Conservation (phyloP, 2,888 invertebrate species). For the Ormyrus rosae region DNA sequence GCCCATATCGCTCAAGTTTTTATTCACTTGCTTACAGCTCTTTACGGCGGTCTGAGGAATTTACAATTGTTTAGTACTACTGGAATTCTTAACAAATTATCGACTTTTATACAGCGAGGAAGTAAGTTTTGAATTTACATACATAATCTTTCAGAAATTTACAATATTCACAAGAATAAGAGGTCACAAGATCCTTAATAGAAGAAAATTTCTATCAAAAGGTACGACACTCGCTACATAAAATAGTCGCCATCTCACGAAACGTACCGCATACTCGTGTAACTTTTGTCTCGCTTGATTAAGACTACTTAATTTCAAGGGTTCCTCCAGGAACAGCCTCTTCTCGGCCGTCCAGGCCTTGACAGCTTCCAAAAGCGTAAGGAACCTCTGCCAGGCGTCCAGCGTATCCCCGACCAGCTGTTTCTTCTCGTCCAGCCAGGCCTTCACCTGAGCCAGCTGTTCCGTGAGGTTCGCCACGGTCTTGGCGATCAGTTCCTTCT, state of each 20-base stretch:
- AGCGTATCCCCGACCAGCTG: slow-evolving; percentile 90
- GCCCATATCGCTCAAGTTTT: slow-evolving; percentile 93
- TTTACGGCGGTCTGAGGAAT: slow-evolving; percentile 86
- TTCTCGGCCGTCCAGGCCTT: slow-evolving; percentile 91
- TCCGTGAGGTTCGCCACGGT: slow-evolving; percentile 87
- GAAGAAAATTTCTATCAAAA: too few relatives aligned
- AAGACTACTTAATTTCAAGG: slow-evolving; percentile 86
- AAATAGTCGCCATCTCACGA: neutral
- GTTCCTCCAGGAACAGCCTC: slow-evolving; percentile 86
- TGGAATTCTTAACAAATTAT: neutral
- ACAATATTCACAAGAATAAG: too few relatives aligned
- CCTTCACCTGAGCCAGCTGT: slow-evolving; percentile 86
- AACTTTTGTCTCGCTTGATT: slow-evolving; percentile 90
- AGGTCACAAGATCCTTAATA: too few relatives aligned
- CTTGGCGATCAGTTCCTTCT: slow-evolving; percentile 85
- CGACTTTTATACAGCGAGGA: slow-evolving; percentile 37
- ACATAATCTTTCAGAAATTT: too few relatives aligned
- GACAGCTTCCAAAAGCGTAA: slow-evolving; percentile 88
- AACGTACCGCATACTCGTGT: slow-evolving; percentile 89
- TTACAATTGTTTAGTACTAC: slow-evolving; percentile 64
- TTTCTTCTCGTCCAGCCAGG: slow-evolving; percentile 89
- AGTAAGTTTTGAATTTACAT: neutral
- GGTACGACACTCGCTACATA: neutral
- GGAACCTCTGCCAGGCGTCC: slow-evolving; percentile 92
- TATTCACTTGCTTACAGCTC: slow-evolving; percentile 91